Percentiles rank a stretch among this genome's conserved stretches.
Conservation (phyloP, 1,140 invertebrate species). For the Penaeus indicus region DNA sequence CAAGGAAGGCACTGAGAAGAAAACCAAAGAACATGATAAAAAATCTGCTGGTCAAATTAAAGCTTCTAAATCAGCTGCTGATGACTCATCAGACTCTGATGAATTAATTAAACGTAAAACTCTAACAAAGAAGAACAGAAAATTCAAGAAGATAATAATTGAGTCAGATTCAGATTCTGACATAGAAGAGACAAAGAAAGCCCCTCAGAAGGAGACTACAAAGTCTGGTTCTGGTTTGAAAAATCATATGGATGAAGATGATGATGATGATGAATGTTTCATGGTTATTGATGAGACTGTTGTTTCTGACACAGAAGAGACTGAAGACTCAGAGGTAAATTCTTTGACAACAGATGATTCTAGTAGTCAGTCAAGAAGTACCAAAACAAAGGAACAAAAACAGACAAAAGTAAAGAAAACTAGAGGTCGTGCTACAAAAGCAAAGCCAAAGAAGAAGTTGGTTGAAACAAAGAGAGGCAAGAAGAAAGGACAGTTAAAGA, state of each 20-base stretch:
- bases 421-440: neutral
- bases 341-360: slow-evolving; percentile 47
- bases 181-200: slow-evolving; percentile 25
- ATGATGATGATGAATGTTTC: slow-evolving; percentile 47
- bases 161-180: slow-evolving; percentile 51
- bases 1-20: neutral
- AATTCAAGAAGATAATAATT: slow-evolving; percentile 54
- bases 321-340: slow-evolving; percentile 47
- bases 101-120: slow-evolving; percentile 14
- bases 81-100: slow-evolving; percentile 56
- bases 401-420: slow-evolving; percentile 9
- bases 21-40: neutral
- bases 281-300: slow-evolving; percentile 58
- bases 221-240: neutral
- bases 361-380: neutral
- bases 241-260: slow-evolving; percentile 37
- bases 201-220: neutral
- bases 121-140: slow-evolving; percentile 31
- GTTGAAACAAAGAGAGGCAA: slow-evolving; percentile 30
- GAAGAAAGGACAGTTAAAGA: slow-evolving; percentile 34
- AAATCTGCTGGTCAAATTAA: neutral
- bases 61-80: neutral
- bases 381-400: neutral
- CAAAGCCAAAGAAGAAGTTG: neutral
- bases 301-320: slow-evolving; percentile 39